Evolutionary conservation across 2,888 invertebrate genomes (phyloP).

Genomic region (Incurvaria masculella): DNA sequence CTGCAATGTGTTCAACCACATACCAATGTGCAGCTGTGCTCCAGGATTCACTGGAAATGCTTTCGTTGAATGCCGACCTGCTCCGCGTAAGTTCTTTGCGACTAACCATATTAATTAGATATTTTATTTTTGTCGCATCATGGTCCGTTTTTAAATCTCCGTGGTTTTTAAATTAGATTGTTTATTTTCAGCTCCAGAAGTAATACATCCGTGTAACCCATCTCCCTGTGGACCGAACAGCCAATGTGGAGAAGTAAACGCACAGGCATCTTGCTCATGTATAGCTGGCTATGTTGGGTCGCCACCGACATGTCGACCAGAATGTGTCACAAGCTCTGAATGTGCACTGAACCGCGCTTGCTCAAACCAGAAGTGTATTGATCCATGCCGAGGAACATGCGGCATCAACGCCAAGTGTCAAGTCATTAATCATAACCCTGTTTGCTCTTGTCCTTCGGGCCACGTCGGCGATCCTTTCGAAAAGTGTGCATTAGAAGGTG

Average conservation of each 20-base stretch:
- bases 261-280: constrained; percentile 69
- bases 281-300: constrained; percentile 64
- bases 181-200: constrained; percentile 18
- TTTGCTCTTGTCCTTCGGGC: constrained; percentile 62
- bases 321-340: constrained; percentile 67
- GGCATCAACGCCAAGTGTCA: constrained; percentile 67
- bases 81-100: constrained; percentile 31
- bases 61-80: constrained; percentile 59
- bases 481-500: constrained; percentile 63
- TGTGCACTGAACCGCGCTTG: constrained; percentile 66
- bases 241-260: constrained; percentile 63
- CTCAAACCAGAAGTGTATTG: constrained; percentile 65
- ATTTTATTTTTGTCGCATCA: too few relatives aligned
- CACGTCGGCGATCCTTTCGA: constrained; percentile 72
- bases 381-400: constrained; percentile 73
- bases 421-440: constrained; percentile 72
- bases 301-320: constrained; percentile 69
- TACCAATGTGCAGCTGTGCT: constrained; percentile 59
- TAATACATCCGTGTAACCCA: constrained; percentile 62
- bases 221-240: constrained; percentile 73
- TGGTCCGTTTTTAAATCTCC: too few relatives aligned
- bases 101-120: too few relatives aligned
- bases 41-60: constrained; percentile 66
- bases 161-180: too few relatives aligned
- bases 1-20: constrained; percentile 66